A percentile compares a stretch with the other conserved stretches of the same genome.
Evolutionary conservation across 64 coral and sea anemone genomes (phyloP).

Genomic region (Stichodactyla helianthus): DNA sequence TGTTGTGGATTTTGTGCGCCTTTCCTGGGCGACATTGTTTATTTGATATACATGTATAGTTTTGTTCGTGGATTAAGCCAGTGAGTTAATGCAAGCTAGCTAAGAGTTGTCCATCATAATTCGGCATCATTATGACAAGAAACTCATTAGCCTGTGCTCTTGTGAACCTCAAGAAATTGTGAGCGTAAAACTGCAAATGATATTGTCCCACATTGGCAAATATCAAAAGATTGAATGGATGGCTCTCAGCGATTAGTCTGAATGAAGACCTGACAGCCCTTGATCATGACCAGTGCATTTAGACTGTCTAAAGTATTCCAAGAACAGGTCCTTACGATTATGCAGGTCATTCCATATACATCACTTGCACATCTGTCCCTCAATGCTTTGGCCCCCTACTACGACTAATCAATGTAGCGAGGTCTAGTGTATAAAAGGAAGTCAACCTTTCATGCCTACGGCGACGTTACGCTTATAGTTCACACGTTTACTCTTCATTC

Average conservation of each 20-base stretch:
- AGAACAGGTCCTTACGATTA: constrained; percentile 6
- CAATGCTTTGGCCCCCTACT: constrained; percentile 49
- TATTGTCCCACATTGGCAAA: constrained; percentile 10
- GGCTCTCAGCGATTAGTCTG: constrained; percentile 4
- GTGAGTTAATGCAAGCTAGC: neutral
- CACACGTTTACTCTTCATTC: constrained; percentile 28
- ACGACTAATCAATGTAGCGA: constrained; percentile 46
- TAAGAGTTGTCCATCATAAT: constrained; percentile 17
- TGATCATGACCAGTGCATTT: constrained; percentile 9
- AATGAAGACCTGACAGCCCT: constrained; percentile 8
- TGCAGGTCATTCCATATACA: constrained; percentile 27
- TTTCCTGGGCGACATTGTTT: neutral
- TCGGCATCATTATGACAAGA: constrained; percentile 15
- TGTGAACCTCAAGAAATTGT: constrained; percentile 21
- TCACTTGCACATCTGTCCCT: constrained; percentile 60
- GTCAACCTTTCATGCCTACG: constrained; percentile 37
- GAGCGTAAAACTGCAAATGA: constrained; percentile 11
- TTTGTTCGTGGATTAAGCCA: neutral
- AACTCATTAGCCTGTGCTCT: constrained; percentile 18
- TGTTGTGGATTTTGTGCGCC: neutral
- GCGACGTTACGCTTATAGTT: constrained; percentile 17
- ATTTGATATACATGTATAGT: neutral
- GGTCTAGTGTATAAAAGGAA: constrained; percentile 43
- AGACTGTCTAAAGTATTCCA: constrained; percentile 16
- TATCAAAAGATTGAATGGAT: constrained; percentile 27